phyloP scores from a whole-genome alignment of 2,888 invertebrate species.

The Himalopsyche kuldschensis region DNA sequence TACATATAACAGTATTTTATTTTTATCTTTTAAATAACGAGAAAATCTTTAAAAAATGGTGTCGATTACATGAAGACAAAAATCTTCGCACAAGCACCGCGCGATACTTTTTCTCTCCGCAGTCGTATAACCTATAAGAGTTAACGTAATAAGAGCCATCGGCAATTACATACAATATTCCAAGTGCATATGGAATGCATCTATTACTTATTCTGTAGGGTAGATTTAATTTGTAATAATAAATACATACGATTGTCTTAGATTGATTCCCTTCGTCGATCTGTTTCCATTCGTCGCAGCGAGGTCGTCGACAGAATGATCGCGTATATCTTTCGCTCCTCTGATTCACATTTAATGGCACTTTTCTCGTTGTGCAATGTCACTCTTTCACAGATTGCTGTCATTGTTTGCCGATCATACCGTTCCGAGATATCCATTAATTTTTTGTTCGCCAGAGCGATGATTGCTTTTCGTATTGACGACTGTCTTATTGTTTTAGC shows the following conservation, averaged over 20 bases:
- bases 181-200: too few species aligned
- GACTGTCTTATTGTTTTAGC: background rate
- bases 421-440: background rate
- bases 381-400: background rate
- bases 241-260: background rate
- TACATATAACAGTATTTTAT: too few species aligned
- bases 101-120: too few species aligned
- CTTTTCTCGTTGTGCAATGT: background rate
- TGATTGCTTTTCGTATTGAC: background rate
- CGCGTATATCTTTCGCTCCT: background rate
- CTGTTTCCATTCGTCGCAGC: background rate
- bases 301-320: background rate
- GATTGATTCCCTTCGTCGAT: background rate
- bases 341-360: background rate
- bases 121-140: too few species aligned
- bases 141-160: too few species aligned
- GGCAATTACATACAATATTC: too few species aligned
- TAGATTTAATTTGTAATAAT: too few species aligned
- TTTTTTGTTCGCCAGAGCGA: background rate
- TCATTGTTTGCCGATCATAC: background rate
- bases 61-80: too few species aligned
- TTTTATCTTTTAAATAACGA: too few species aligned
- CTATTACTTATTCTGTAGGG: too few species aligned
- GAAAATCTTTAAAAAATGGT: too few species aligned
- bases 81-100: too few species aligned